A percentile compares a stretch with the other conserved stretches of the same genome.
Conservation (phyloP, 2,113 vertebrate genomes). For the Redunca redunca region DNA sequence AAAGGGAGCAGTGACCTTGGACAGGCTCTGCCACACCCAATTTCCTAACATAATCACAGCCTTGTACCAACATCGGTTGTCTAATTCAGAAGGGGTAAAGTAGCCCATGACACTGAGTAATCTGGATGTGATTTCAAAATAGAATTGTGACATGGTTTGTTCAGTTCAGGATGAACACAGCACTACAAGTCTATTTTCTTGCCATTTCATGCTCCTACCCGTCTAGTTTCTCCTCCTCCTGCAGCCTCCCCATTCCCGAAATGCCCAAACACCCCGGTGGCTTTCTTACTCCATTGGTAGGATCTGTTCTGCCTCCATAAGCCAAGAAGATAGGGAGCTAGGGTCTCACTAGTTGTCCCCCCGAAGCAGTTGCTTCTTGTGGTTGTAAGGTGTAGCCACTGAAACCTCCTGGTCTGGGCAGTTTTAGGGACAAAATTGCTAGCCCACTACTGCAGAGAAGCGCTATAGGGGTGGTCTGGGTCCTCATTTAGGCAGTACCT, state of each 20-base stretch:
- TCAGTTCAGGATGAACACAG: background rate
- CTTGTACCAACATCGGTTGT: background rate
- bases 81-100: background rate
- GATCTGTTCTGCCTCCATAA: background rate
- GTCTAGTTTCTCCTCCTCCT: background rate
- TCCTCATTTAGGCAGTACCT: too few species aligned
- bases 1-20: background rate
- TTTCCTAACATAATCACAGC: background rate
- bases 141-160: background rate
- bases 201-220: background rate
- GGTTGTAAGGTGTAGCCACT: background rate
- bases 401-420: background rate
- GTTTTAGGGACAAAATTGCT: background rate
- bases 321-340: too few species aligned
- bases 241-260: background rate
- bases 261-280: too few species aligned
- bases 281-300: background rate
- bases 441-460: too few species aligned
- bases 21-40: background rate
- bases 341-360: background rate
- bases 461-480: fast-evolving
- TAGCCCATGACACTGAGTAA: too few species aligned
- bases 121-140: background rate
- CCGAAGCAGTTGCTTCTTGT: background rate
- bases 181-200: background rate